Base-by-base conservation (phyloP, 1,140 invertebrate genomes). In the Dolichoris vasculosae region DNA sequence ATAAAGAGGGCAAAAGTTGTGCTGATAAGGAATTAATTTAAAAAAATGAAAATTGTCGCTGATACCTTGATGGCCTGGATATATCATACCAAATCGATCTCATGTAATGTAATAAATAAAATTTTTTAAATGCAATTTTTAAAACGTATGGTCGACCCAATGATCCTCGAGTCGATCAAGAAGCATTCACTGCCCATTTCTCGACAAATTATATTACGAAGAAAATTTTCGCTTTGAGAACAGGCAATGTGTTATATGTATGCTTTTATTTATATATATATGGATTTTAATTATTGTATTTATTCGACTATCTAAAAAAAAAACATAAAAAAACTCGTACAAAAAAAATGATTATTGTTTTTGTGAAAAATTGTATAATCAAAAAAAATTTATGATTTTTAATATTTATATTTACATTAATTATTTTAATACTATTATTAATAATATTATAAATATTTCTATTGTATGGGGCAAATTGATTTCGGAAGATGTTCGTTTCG, bases 31-130 rank as follows among this genome's bases (percentile, higher is more conserved):
- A 64, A 81, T 40, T 73, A n/a, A 59, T 81, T 67, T 0, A 69
- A 78, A 84, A 55, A 67, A 64, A 32, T 59, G 7, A n/a, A 71
- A 63, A 43, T 63, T 75, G 67, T 90, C 89, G 90, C 88, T 88
- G 86, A 86, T 90, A 91, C 88, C 86, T 84, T 76, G 86, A 87
- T 90, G 89, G 90, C 91, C 91, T 91, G 90, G 91, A 92, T 91
- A 89, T 89, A 90, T 91, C 88, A 86, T 92, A 92, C 92, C 92
- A 92, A 92, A 93, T 92, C 91, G 92, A 93, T 93, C 92, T 93
- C 92, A 93, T 92, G 90, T 92, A 86, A 82, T 86, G 63, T 86
- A 86, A 83, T 78, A 51, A 79, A 86, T 75, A 82, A 89, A 90
- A 93, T 91, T 89, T 89, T 91, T 91, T 86, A 91, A 92, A 89